Percentiles rank a stretch among this genome's conserved stretches.
These are phyloP conservation scores for Pandemis heparana DNA, from an alignment of 2,888 invertebrate species.

Conservation along the genomic window DNA sequence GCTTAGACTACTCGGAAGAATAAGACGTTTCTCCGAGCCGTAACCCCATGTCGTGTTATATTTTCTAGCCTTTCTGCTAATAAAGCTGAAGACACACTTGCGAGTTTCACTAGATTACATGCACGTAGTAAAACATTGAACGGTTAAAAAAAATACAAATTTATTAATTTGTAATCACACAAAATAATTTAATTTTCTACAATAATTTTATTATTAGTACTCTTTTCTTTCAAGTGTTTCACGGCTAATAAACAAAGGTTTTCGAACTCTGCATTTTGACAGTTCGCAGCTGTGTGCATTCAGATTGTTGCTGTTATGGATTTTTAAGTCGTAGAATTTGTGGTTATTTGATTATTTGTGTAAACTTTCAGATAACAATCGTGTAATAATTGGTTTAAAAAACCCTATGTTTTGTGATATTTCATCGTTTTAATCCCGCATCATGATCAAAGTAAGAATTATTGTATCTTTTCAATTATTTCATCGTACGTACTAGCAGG, in stretches of 20 bases:
- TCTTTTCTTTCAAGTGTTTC: constrained; percentile 20
- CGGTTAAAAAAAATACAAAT: background rate
- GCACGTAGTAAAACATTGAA: too few species aligned
- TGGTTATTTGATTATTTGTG: constrained; percentile 51
- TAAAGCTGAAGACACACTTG: too few species aligned
- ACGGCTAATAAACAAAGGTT: constrained; percentile 29
- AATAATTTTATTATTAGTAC: constrained; percentile 11
- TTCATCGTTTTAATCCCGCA: constrained; percentile 46
- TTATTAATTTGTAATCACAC: background rate
- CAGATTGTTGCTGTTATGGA: constrained; percentile 69
- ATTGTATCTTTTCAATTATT: constrained; percentile 41
- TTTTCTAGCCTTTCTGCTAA: too few species aligned
- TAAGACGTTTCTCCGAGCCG: too few species aligned
- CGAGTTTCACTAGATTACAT: too few species aligned
- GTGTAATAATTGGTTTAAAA: constrained; percentile 26
- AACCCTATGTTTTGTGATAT: constrained; percentile 22
- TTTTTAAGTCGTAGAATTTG: constrained; percentile 60
- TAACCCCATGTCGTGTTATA: too few species aligned
- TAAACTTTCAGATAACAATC: constrained; percentile 39
- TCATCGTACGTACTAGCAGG: constrained; percentile 23
- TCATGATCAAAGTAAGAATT: constrained; percentile 66
- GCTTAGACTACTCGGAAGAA: too few species aligned
- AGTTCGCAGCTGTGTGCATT: constrained; percentile 79
- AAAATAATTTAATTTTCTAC: background rate
- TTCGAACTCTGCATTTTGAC: constrained; percentile 62